phyloP scores from a whole-genome alignment of 2,888 invertebrate species.

The Polymixis flavicincta region DNA sequence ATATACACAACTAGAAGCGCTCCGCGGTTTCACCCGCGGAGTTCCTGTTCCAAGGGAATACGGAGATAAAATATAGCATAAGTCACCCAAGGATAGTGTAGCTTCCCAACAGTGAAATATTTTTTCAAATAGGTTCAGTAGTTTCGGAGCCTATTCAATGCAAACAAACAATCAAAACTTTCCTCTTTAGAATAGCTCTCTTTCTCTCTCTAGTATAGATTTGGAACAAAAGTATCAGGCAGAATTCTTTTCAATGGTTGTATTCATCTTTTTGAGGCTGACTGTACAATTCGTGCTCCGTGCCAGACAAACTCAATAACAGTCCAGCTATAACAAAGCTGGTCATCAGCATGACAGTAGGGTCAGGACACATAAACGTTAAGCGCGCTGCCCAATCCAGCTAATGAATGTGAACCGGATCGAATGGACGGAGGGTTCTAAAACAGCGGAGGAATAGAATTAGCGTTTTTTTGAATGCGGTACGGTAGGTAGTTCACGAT shows the following conservation, averaged over 20 bases:
- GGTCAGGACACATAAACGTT: constrained; percentile 61
- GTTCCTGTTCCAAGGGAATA: too few species aligned
- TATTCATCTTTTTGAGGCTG: background rate
- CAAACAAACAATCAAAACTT: too few species aligned
- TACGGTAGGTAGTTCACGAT: background rate
- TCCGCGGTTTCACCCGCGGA: too few species aligned
- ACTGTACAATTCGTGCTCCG: background rate
- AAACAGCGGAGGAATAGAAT: constrained; percentile 13
- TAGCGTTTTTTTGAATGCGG: background rate
- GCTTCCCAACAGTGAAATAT: too few species aligned
- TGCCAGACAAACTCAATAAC: constrained; percentile 34
- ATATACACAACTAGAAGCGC: too few species aligned
- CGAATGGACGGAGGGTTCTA: constrained; percentile 45
- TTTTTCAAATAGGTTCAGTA: too few species aligned
- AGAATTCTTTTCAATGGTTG: too few species aligned
- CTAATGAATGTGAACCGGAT: constrained; percentile 71
- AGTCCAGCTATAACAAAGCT: constrained; percentile 40
- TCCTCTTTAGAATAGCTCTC: too few species aligned
- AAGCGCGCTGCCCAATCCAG: constrained; percentile 65
- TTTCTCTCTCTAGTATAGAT: too few species aligned
- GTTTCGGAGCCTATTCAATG: too few species aligned
- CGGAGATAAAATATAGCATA: too few species aligned
- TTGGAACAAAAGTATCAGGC: background rate
- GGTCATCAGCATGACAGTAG: constrained; percentile 56
- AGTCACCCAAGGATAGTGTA: too few species aligned